phyloP scores from a whole-genome alignment of 2,888 invertebrate species.

The Sphecodes monilicornis region DNA sequence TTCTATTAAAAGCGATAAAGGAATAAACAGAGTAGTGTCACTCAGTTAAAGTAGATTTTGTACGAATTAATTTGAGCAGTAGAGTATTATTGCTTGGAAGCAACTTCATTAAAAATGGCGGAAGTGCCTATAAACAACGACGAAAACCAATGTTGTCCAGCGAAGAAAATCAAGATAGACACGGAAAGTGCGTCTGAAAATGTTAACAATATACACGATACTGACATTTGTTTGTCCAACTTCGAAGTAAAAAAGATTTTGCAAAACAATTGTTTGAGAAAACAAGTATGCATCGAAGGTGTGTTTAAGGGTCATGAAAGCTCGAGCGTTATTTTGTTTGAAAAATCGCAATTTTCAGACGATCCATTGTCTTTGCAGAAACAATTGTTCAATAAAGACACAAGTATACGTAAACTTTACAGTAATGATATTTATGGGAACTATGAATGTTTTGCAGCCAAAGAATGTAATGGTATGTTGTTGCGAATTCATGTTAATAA shows the following conservation, averaged over 20 bases:
- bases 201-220: constrained; percentile 74
- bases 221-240: constrained; percentile 86
- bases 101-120: constrained; percentile 53
- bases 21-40: neutral
- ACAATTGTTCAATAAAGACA: constrained; percentile 88
- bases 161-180: constrained; percentile 65
- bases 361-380: constrained; percentile 85
- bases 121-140: constrained; percentile 45
- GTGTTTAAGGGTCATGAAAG: constrained; percentile 87
- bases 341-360: constrained; percentile 92
- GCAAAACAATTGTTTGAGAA: constrained; percentile 90
- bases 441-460: constrained; percentile 89
- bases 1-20: neutral
- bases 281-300: constrained; percentile 90
- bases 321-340: constrained; percentile 90
- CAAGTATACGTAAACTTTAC: constrained; percentile 88
- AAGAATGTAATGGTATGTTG: constrained; percentile 88
- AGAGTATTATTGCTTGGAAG: constrained; percentile 10
- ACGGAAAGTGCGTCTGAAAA: constrained; percentile 45
- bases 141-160: constrained; percentile 34
- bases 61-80: neutral
- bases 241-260: constrained; percentile 89
- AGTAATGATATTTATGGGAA: constrained; percentile 94
- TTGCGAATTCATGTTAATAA: neutral
- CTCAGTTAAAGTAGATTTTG: neutral